Conservation (phyloP, 2,888 invertebrate genomes). For the Plagodis dolabraria region DNA sequence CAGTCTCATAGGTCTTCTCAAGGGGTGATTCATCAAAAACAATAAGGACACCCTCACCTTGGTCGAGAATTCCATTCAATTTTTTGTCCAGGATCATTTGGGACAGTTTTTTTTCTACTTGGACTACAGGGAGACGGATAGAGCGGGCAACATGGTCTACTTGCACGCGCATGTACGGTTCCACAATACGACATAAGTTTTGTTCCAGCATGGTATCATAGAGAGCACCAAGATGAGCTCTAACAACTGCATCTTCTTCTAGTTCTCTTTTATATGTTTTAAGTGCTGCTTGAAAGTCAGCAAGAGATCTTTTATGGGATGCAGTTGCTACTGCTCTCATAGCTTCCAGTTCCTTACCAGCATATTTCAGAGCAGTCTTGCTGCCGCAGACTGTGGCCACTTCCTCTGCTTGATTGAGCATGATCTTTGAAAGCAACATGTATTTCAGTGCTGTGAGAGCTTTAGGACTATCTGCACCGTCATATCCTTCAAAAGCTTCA, state of each 20-base stretch:
- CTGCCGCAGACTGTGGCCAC: conserved; percentile 97
- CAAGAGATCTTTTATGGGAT: conserved; percentile 97
- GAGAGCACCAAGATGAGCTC: conserved; percentile 97
- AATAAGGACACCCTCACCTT: conserved; percentile 98
- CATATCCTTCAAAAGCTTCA: conserved; percentile 99
- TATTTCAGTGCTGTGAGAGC: conserved; percentile 98
- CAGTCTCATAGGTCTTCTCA: conserved; percentile 99
- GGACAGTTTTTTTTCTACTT: conserved; percentile 99
- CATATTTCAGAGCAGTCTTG: conserved; percentile 98
- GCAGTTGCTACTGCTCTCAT: conserved; percentile 99
- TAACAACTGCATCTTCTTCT: conserved; percentile 98
- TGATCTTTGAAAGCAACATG: conserved; percentile 99
- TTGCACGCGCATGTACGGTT: conserved; percentile 99
- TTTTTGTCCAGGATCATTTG: conserved; percentile 99
- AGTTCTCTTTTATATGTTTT: conserved; percentile 94
- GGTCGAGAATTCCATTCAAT: conserved; percentile 98
- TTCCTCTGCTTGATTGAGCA: conserved; percentile 98
- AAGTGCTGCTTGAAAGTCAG: conserved; percentile 97
- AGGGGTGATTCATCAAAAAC: conserved; percentile 97
- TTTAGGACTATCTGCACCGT: conserved; percentile 95
- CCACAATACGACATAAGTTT: conserved; percentile 98
- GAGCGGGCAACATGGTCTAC: conserved; percentile 95
- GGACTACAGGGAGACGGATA: conserved; percentile 94
- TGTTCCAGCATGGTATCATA: conserved; percentile 99
- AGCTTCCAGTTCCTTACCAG: conserved; percentile 97